Conservation (phyloP, 1,140 invertebrate genomes). For the roundworm (Caenorhabditis elegans) region DNA sequence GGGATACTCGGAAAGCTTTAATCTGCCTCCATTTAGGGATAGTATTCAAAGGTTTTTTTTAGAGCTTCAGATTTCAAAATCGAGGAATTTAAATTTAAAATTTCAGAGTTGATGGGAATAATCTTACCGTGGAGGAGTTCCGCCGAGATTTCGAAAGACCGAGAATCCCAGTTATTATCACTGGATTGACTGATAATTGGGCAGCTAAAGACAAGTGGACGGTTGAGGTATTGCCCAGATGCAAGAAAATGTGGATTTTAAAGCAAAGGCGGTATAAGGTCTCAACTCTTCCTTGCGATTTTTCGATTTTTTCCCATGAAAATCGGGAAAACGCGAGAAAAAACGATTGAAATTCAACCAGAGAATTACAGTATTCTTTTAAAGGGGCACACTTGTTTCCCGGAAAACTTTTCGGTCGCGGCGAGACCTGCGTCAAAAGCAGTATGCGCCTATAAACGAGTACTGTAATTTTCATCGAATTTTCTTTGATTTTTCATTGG, state of each 20-base stretch:
- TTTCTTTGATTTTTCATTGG: too few relatives aligned
- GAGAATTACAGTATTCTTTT: constrained; percentile 16
- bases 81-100: neutral
- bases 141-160: constrained; percentile 41
- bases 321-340: too few relatives aligned
- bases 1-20: neutral
- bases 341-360: too few relatives aligned
- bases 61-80: neutral
- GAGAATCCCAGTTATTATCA: constrained; percentile 40
- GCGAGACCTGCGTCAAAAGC: too few relatives aligned
- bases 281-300: too few relatives aligned
- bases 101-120: constrained; percentile 35
- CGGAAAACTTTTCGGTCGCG: neutral
- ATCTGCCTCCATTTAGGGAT: constrained; percentile 19
- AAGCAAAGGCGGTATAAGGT: too few relatives aligned
- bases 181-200: constrained; percentile 43
- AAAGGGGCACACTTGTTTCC: neutral
- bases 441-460: too few relatives aligned
- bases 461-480: too few relatives aligned
- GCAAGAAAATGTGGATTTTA: too few relatives aligned
- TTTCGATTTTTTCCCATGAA: too few relatives aligned
- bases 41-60: constrained; percentile 32
- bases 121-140: constrained; percentile 42
- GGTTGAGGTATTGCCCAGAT: too few relatives aligned
- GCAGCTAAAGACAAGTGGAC: constrained; percentile 51